Conservation (phyloP, 2,113 vertebrate species). For the Stegastes partitus region DNA sequence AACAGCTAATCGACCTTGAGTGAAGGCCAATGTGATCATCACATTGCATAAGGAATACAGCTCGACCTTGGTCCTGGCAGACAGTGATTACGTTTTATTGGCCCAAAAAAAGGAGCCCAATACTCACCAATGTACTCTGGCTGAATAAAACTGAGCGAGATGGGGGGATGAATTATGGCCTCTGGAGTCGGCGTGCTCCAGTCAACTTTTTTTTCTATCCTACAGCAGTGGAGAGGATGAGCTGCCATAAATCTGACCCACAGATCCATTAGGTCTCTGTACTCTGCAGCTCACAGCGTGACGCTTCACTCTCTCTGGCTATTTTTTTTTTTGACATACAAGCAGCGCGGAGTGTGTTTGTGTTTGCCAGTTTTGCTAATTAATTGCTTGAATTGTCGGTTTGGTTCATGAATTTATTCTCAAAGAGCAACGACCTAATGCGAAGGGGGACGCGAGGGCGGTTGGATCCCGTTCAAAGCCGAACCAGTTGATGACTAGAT, state of each 20-base stretch:
- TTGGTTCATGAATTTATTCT: not conserved
- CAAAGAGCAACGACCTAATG: not conserved
- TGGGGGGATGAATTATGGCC: conserved; percentile 64
- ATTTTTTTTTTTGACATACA: not conserved
- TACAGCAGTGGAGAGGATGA: conserved; percentile 54
- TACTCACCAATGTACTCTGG: conserved; percentile 64
- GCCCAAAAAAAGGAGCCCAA: conserved; percentile 39
- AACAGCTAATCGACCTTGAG: conserved; percentile 66
- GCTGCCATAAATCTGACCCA: conserved; percentile 71
- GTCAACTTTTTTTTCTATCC: conserved; percentile 65
- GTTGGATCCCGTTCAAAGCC: not conserved
- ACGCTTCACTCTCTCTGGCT: not conserved
- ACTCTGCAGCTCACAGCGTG: conserved; percentile 34
- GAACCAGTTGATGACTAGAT: not conserved
- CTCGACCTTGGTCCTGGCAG: conserved; percentile 71
- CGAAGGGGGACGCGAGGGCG: conserved; percentile 19
- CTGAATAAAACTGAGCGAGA: conserved; percentile 54
- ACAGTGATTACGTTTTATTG: conserved; percentile 75
- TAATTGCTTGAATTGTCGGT: not conserved
- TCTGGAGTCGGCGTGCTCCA: conserved; percentile 57
- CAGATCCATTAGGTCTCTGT: conserved; percentile 62
- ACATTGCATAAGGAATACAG: conserved; percentile 45
- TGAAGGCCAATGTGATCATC: conserved; percentile 63
- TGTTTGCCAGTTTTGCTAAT: conserved; percentile 9
- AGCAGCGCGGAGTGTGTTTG: not conserved